Base-by-base conservation (phyloP, 2,113 vertebrate genomes). In the Thamnaconus septentrionalis region DNA sequence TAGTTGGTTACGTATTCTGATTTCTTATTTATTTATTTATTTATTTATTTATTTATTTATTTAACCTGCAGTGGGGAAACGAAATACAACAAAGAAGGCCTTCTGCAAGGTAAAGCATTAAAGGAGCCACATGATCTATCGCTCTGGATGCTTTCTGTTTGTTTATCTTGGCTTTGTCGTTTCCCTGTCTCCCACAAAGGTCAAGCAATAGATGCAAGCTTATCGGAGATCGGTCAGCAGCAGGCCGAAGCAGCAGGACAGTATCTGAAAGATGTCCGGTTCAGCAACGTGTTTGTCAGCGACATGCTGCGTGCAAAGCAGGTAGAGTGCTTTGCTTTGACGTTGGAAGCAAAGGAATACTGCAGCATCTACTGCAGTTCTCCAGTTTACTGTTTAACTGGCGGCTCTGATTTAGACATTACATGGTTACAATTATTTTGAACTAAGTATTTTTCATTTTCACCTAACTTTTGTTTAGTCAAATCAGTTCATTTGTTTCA, bases 241-340 rank as follows among this genome's bases (percentile, higher is more conserved):
- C 95, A 98, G 88, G 94, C 94, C 0, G 88, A 93, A 3, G 94
- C 95, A 59, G 94, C 94, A 45, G 95, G 96, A 0, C 3, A 48
- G 0, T 96, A 95, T 87, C 94, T 99, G 50, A 90, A 80, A 31
- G 83, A 94, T 12, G 90, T 96, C 41, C 86, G 78, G 43, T 98
- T 98, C 76, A 94, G 91, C 45, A 92, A 96, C 0, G 87, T 92
- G 46, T 99, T 97, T 76, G 93, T 91, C 72, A 98, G 97, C 41
- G 93, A 96, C 43, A 93, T 98, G 75, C 88, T 81, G 42, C 93
- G 95, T 11, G 94, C 96, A 12, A 91, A 86, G 50, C 94, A 98
- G 93, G 97, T 92, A 70, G 11, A 48, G 7, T 10, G 7, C 11
- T 48, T 48, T 3, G 10, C 48, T 50, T 50, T 50, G 8, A n/a